A percentile compares a stretch with the other conserved stretches of the same genome.
Evolutionary conservation across 2,113 vertebrate genomes (phyloP).

Genomic region (Esox niger): DNA sequence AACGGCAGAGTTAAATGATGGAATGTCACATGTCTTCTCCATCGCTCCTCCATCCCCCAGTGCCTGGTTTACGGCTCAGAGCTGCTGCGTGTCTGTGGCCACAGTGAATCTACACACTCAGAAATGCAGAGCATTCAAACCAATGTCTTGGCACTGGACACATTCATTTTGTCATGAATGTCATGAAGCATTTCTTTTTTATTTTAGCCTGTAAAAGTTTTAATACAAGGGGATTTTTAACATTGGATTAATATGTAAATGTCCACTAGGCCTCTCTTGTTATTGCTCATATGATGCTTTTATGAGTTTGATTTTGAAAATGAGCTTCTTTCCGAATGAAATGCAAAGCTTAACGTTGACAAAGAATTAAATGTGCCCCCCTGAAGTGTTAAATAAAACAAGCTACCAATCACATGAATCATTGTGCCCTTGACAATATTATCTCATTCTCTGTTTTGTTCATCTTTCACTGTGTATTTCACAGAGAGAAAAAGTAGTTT

Average conservation of each 20-base stretch:
- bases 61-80: constrained; percentile 28
- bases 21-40: constrained; percentile 30
- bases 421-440: constrained; percentile 23
- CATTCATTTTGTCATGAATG: constrained; percentile 68
- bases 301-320: constrained; percentile 77
- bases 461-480: constrained; percentile 11
- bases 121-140: constrained; percentile 48
- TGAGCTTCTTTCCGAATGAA: constrained; percentile 64
- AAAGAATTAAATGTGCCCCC: constrained; percentile 53
- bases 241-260: constrained; percentile 79
- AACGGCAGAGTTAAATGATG: constrained; percentile 9
- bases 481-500: not conserved
- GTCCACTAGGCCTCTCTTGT: constrained; percentile 62
- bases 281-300: constrained; percentile 73
- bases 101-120: constrained; percentile 45
- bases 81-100: constrained; percentile 21
- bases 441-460: constrained; percentile 19
- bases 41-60: constrained; percentile 12
- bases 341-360: constrained; percentile 55
- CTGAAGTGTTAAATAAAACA: constrained; percentile 44
- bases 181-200: constrained; percentile 70
- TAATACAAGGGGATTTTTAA: constrained; percentile 70
- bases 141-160: constrained; percentile 57
- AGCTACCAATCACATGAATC: constrained; percentile 42
- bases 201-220: constrained; percentile 71